A percentile compares a stretch with the other conserved stretches of the same genome.
Evolutionary conservation across 2,113 vertebrate genomes (phyloP).

Genomic region (Calidris pygmaea): DNA sequence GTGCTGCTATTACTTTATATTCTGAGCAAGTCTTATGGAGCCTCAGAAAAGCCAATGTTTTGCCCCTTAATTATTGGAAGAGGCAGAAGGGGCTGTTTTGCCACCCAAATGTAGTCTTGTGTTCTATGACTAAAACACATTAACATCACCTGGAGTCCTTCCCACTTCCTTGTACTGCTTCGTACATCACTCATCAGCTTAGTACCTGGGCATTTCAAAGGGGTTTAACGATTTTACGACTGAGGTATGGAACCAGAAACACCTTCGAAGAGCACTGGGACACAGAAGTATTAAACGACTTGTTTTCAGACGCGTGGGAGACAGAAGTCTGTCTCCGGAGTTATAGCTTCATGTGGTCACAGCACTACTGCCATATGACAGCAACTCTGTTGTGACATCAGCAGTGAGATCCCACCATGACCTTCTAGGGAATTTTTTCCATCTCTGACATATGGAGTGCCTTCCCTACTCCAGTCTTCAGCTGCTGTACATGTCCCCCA

Average conservation of each 20-base stretch:
- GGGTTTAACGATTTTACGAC: neutral
- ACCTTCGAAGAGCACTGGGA: neutral
- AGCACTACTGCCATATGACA: neutral
- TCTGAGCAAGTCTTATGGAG: neutral
- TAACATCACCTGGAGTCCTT: neutral
- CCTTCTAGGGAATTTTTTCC: neutral
- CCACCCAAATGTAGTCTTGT: neutral
- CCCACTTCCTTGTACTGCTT: neutral
- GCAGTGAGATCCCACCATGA: neutral
- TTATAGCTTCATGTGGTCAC: neutral
- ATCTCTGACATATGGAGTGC: neutral
- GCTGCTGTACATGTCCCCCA: neutral
- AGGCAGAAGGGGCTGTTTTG: neutral
- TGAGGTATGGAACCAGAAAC: neutral
- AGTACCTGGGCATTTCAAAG: neutral
- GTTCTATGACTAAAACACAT: fast-evolving
- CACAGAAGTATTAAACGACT: neutral
- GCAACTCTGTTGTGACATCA: neutral
- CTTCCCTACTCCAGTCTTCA: neutral
- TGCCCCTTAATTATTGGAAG: neutral
- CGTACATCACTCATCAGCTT: fast-evolving
- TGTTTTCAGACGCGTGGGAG: neutral
- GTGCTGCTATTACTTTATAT: neutral
- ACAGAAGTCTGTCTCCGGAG: neutral
- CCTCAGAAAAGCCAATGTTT: neutral